phyloP scores from a whole-genome alignment of 2,113 vertebrate species.

The Misgurnus anguillicaudatus region DNA sequence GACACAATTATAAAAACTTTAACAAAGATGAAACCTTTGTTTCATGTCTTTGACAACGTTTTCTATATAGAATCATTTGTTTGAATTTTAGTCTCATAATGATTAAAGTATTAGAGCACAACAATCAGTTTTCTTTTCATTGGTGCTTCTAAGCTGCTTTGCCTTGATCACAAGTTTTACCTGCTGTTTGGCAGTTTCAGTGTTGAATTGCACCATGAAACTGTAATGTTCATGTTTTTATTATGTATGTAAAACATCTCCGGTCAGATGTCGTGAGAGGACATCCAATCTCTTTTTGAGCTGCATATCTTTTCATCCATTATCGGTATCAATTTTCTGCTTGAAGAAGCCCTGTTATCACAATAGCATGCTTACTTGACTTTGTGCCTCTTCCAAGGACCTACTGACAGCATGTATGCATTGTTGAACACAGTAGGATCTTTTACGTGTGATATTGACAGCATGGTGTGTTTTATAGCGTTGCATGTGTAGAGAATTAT shows the following conservation, averaged over 20 bases:
- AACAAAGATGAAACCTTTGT: too few species aligned
- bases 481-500: not conserved
- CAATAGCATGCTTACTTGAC: slow-evolving; percentile 21
- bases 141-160: not conserved
- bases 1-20: too few species aligned
- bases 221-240: not conserved
- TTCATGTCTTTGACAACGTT: too few species aligned
- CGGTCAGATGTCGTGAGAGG: not conserved
- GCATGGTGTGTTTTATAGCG: not conserved
- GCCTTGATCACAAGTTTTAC: not conserved
- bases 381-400: not conserved
- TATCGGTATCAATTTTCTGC: slow-evolving; percentile 42
- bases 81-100: too few species aligned
- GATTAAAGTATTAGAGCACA: not conserved
- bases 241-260: slow-evolving; percentile 3
- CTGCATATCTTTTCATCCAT: slow-evolving; percentile 22
- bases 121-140: not conserved
- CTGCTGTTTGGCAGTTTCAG: not conserved
- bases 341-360: slow-evolving; percentile 28
- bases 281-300: slow-evolving; percentile 21
- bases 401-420: not conserved
- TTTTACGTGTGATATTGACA: slow-evolving; percentile 17
- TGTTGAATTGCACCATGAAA: not conserved
- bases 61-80: too few species aligned
- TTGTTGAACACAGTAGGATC: slow-evolving; percentile 6